Evolutionary conservation across 2,797 vertebrate species (phyloP).

Genomic region (Zalophus californianus): DNA sequence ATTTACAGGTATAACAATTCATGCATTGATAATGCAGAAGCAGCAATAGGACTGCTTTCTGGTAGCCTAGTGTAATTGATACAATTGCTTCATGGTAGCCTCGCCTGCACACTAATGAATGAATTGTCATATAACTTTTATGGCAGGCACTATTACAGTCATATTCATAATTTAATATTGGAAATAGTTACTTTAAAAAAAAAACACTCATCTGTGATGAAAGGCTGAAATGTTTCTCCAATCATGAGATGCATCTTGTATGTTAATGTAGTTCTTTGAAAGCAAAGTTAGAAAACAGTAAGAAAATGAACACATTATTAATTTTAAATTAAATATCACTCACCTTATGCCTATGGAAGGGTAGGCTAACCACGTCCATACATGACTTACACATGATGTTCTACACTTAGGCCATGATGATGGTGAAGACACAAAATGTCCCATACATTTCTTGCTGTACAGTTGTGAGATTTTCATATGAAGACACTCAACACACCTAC

Average conservation of each 20-base stretch:
- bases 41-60: background rate
- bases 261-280: background rate
- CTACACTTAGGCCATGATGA: background rate
- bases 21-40: background rate
- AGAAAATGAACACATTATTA: background rate
- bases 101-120: background rate
- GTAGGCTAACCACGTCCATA: background rate
- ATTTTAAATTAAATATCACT: background rate
- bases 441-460: background rate
- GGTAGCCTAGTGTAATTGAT: background rate
- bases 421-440: background rate
- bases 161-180: background rate
- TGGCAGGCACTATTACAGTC: background rate
- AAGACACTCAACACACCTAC: background rate
- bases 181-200: background rate
- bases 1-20: background rate
- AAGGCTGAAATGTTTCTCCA: background rate
- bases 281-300: background rate
- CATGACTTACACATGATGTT: background rate
- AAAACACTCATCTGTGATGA: background rate
- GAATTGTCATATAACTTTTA: background rate
- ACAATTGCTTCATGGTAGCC: background rate
- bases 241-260: background rate
- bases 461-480: background rate
- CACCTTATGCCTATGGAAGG: background rate